Base-by-base conservation (phyloP, 2,113 vertebrate species). In the Cricetomys ansorgei region DNA sequence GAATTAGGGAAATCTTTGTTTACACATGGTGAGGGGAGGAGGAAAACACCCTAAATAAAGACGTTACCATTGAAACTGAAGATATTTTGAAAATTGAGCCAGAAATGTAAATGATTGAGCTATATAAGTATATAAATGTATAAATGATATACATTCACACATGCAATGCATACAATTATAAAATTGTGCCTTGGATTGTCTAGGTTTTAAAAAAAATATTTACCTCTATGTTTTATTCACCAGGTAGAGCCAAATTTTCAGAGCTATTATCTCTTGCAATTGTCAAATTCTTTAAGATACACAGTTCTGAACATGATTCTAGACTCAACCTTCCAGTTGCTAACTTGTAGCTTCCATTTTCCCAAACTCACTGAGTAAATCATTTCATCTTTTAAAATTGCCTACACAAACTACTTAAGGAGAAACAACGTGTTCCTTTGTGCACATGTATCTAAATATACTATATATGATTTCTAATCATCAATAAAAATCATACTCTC, bases 1-100 rank as follows among this genome's bases (percentile, higher is more conserved):
- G 90, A 95, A 91, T 94, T 96, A 77, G 92, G 79, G 96, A 92
- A 97, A 97, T 96, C 91, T 96, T 94, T 95, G 50, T 96, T 88
- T 86, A 72, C n/a, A 81, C 85, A 87, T 57, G 73, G 64, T 17
- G 37, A 96, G 92, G 45, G 31, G 75, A 96, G 86, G 70, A 92
- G 79, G 89, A 97, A 97, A 89, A 95, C 43, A 70, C 27, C 43
- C 89, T 92, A 96, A 95, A 97, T 85, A 96, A 95, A 93, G 95
- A 97, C 97, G 91, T 96, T 67, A 77, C 45, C 87, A 93, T 88
- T 67, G 62, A 67, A 97, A 79, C 64, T 76, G 77, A 89, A 96
- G 69, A 91, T 48, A 10, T 94, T 97, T 91, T 96, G 55, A 97
- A 94, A 92, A 76, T 34, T 57, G 40, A 98, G 59, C 16, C 67